Conservation (phyloP, 2,888 invertebrate species). For the Congeria kusceri region DNA sequence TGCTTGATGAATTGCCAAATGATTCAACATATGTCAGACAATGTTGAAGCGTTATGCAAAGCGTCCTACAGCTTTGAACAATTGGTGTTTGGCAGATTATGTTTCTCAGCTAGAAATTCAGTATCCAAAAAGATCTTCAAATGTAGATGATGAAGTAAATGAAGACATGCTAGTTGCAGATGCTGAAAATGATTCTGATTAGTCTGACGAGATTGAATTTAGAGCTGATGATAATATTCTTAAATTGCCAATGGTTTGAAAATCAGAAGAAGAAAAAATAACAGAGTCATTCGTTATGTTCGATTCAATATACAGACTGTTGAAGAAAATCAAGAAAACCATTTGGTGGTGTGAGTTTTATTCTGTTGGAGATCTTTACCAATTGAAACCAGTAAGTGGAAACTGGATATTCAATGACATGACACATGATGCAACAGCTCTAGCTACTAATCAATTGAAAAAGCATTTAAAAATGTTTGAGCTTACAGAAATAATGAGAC, state of each 20-base stretch:
- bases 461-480: conserved; percentile 62
- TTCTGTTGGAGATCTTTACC: conserved; percentile 67
- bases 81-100: conserved; percentile 60
- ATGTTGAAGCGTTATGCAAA: conserved; percentile 55
- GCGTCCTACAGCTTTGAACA: conserved; percentile 47
- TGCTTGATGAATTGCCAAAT: conserved; percentile 49
- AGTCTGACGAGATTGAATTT: no score
- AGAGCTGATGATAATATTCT: conserved; percentile 3
- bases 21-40: conserved; percentile 60
- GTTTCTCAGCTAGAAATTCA: conserved; percentile 38
- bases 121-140: no score
- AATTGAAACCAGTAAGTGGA: conserved; percentile 57
- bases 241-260: conserved; percentile 51
- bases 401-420: conserved; percentile 63
- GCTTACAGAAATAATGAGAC: conserved; percentile 61
- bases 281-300: conserved; percentile 43
- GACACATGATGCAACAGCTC: conserved; percentile 25
- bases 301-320: conserved; percentile 40
- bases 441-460: conserved; percentile 60
- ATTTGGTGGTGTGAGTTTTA: conserved; percentile 64
- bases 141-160: conserved; percentile 18
- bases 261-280: conserved; percentile 31
- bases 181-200: conserved; percentile 18
- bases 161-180: no score
- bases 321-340: conserved; percentile 44